Evolutionary conservation across 2,797 vertebrate genomes (phyloP), one percentile per base, ranked within the genome.

Genomic region (Lophius americanus): DNA sequence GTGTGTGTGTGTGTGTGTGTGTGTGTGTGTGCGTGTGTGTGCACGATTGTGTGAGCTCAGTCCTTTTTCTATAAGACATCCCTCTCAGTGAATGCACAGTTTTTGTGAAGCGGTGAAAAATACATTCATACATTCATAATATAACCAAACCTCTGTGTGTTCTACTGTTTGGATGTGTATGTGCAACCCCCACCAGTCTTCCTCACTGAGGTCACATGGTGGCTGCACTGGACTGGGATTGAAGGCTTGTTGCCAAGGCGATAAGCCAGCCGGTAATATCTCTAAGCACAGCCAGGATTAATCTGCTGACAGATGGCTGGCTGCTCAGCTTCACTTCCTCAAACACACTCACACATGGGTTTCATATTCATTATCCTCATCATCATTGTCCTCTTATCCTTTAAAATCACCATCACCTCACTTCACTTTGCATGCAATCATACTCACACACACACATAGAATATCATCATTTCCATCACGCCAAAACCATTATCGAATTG

Each of bases 221-320:
- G 73, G 64, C 72, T 85, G 64, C 23, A 67, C 85, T 86, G 83
- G 84, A 88, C 90, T 89, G 84, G 89, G 92, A 94, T 92, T 93
- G 92, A 91, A 90, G 85, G 90, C 89, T 89, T 88, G 91, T 94
- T 93, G 90, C 93, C 91, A 91, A 67, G 83, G 92, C 67, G 87
- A 94, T 94, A 94, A 94, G 75, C 91, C 92, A 92, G 88, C 85
- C 88, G 85, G 91, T 94, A 95, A 94, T 92, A 93, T 92, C 91
- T 87, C 91, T 94, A 92, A 94, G 88, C 90, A 81, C 90, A 90
- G 85, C 80, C 78, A 92, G 93, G 92, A 92, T 95, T 94, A 94
- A 89, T 91, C 91, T 89, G 88, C 64, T 59, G 90, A 94, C 94
- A 95, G 94, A 94, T 94, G 94, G 94, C 86, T 76, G 62, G 84